phyloP scores from a whole-genome alignment of 1,140 invertebrate species.

The Drosophila cardini region DNA sequence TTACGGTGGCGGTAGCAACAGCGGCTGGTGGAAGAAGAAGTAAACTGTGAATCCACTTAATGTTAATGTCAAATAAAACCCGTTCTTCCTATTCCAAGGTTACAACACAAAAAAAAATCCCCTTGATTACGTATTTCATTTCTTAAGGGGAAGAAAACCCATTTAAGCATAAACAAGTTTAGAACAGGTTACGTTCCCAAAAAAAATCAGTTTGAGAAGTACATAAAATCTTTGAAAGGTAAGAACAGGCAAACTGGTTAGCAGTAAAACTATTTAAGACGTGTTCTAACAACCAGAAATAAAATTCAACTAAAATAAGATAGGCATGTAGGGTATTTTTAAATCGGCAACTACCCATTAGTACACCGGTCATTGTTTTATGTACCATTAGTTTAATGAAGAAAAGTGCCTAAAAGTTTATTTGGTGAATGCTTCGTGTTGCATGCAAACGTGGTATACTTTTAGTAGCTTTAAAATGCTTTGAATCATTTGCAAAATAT shows the following conservation, averaged over 20 bases:
- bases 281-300: too few species aligned
- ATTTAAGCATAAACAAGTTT: conserved; percentile 13
- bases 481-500: too few species aligned
- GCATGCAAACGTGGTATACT: too few species aligned
- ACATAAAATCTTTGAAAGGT: conserved; percentile 5
- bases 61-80: conserved; percentile 37
- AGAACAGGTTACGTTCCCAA: neutral
- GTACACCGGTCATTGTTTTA: too few species aligned
- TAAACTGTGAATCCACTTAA: conserved; percentile 16
- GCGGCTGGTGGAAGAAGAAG: conserved; percentile 63
- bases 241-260: conserved; percentile 6
- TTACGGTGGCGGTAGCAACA: conserved; percentile 40
- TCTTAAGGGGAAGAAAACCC: conserved; percentile 9
- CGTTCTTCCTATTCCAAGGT: conserved; percentile 40
- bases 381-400: too few species aligned
- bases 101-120: conserved; percentile 9
- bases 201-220: neutral
- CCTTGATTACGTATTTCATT: conserved; percentile 11
- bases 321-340: too few species aligned
- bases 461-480: too few species aligned
- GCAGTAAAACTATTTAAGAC: neutral
- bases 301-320: too few species aligned
- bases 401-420: too few species aligned
- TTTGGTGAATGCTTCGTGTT: too few species aligned
- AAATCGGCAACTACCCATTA: too few species aligned